phyloP scores from a whole-genome alignment of 2,797 vertebrate species.

The Poecilia velifera region DNA sequence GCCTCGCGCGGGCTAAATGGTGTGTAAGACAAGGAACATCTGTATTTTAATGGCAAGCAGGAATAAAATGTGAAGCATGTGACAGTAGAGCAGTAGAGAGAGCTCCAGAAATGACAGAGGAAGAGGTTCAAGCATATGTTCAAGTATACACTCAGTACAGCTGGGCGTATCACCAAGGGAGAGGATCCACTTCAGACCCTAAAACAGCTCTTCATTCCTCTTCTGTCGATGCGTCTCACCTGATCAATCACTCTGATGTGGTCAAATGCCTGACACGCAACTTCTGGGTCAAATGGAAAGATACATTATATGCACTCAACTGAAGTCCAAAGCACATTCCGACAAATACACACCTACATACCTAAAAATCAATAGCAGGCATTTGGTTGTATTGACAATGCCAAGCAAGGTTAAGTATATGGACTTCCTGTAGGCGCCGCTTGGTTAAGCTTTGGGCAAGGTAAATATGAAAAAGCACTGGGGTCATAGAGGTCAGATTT shows the following conservation, averaged over 20 bases:
- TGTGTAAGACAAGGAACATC: conserved; percentile 5
- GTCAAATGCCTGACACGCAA: conserved; percentile 29
- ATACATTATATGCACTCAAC: conserved; percentile 49
- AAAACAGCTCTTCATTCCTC: conserved; percentile 19
- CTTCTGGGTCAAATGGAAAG: conserved; percentile 44
- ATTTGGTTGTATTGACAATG: conserved; percentile 54
- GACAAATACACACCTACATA: conserved; percentile 20
- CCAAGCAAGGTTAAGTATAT: conserved; percentile 52
- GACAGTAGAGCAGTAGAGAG: conserved; percentile 1
- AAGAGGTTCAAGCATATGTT: conserved; percentile 11
- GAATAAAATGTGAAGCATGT: neutral
- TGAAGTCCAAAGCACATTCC: conserved; percentile 8
- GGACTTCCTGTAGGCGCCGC: conserved; percentile 14
- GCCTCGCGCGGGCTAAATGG: neutral
- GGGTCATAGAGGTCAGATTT: conserved; percentile 20
- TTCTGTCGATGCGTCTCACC: conserved; percentile 12
- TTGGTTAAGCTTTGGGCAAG: conserved; percentile 32
- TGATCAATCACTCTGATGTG: conserved; percentile 41
- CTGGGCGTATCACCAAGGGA: neutral
- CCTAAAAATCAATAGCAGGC: conserved; percentile 44
- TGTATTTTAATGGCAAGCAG: neutral
- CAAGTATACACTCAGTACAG: conserved; percentile 13
- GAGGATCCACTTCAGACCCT: conserved; percentile 19
- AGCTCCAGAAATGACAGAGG: conserved; percentile 2
- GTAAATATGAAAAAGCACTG: conserved; percentile 38